Base-by-base conservation (phyloP, 2,797 vertebrate genomes). In the Typhlichthys subterraneus region DNA sequence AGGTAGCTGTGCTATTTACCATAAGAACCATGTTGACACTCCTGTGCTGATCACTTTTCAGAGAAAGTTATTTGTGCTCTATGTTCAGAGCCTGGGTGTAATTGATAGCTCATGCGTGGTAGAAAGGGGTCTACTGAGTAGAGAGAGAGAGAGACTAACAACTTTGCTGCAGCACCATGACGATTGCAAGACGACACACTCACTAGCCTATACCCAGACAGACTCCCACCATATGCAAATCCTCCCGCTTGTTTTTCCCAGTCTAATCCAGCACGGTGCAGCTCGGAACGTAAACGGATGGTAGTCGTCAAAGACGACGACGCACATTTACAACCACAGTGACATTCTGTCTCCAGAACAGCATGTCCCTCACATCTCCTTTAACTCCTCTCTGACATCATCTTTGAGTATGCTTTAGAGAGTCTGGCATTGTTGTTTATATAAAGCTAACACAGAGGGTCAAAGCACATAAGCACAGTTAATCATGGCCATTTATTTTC, bases 91-190 rank as follows among this genome's bases (percentile, higher is more conserved):
- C 59, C 12, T 42, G 33, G 9, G 31, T 77, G 88, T 88, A 89
- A 91, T 55, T 70, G 85, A 90, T 89, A 90, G 72, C 69, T 60
- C 57, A 19, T 52, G 67, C 64, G 63, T 75, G 73, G 71, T 76
- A 59, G 23, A 75, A 74, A 83, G 63, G 54, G 50, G 61, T 68
- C 66, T 53, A 61, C 72, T 1, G 11, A 67, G 67, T 38, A 59
- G 56, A 42, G 14, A 14, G 14, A 15, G 23, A 11, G 23, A 70
- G 63, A 42, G 12, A 51, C 75, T 68, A 62, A 79, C 73, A 61
- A 62, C 45, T 71, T 11, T 45, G 65, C 74, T 55, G 53, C 53
- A 70, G 57, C 59, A 52, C 59, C 67, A 77, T 77, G 75, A 80
- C 73, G 47, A 74, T 63, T 81, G 80, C 73, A 78, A 87, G 77